Evolutionary conservation across 1,140 invertebrate genomes (phyloP).

Genomic region (Nomia melanderi): DNA sequence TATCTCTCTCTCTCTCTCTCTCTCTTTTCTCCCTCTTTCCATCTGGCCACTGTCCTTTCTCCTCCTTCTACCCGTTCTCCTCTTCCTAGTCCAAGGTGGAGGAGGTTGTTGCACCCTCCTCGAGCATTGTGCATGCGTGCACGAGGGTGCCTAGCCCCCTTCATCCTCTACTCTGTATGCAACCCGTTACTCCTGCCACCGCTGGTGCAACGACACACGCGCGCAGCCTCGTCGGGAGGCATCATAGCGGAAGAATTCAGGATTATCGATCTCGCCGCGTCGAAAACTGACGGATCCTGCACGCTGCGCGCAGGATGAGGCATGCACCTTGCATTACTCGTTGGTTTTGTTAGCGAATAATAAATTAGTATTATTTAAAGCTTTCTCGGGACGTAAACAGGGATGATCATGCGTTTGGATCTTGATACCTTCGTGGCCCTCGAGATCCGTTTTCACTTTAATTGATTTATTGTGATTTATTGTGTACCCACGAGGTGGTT

Average conservation of each 20-base stretch:
- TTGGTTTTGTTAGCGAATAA: too few relatives aligned
- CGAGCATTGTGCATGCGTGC: constrained; percentile 55
- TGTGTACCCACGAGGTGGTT: too few relatives aligned
- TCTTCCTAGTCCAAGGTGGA: constrained; percentile 50
- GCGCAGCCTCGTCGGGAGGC: constrained; percentile 36
- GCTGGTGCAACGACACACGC: constrained; percentile 31
- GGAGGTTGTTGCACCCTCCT: constrained; percentile 61
- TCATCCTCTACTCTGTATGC: constrained; percentile 49
- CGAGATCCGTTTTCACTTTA: too few relatives aligned
- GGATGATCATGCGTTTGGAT: too few relatives aligned
- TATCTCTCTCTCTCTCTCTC: constrained; percentile 5
- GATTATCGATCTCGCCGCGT: constrained; percentile 37
- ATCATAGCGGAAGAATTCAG: constrained; percentile 36
- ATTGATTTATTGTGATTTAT: too few relatives aligned
- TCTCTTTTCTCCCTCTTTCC: constrained; percentile 22
- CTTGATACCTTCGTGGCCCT: too few relatives aligned
- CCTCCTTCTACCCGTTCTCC: constrained; percentile 42
- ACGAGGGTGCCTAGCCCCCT: constrained; percentile 54
- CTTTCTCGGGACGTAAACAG: too few relatives aligned
- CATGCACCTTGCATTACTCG: too few relatives aligned
- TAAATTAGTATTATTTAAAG: too few relatives aligned
- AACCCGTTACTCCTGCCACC: constrained; percentile 34
- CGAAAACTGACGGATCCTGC: constrained; percentile 7
- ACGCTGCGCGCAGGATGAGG: too few relatives aligned
- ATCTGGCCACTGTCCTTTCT: constrained; percentile 3